A percentile compares a stretch with the other conserved stretches of the same genome.
These are phyloP conservation scores for Diplodus puntazzo DNA, from an alignment of 2,797 vertebrate genomes.

Conservation along the genomic window DNA sequence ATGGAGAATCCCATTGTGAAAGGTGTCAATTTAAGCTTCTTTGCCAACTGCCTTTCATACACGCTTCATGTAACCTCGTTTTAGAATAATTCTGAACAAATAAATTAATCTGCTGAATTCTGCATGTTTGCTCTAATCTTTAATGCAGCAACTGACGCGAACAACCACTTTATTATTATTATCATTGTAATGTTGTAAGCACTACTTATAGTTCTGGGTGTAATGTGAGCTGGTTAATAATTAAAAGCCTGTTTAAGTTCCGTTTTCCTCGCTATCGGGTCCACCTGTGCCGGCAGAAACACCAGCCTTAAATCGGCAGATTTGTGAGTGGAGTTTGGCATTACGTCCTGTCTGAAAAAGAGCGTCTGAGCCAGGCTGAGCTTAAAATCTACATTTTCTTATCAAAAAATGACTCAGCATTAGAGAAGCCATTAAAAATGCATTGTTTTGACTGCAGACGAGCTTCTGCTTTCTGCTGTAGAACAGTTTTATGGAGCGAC, in stretches of 20 bases:
- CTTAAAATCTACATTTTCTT: neutral
- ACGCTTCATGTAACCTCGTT: neutral
- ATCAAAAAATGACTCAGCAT: neutral
- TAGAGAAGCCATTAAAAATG: neutral
- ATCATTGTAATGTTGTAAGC: neutral
- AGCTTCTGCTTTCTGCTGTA: neutral
- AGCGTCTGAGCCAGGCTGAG: neutral
- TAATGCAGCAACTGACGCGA: neutral
- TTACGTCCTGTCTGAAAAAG: neutral
- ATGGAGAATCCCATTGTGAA: too few relatives aligned
- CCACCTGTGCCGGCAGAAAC: neutral
- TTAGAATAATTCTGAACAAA: neutral
- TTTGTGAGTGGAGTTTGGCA: slow-evolving; percentile 1
- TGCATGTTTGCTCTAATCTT: neutral
- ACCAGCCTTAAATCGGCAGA: neutral
- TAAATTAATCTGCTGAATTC: neutral
- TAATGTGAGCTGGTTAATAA: neutral
- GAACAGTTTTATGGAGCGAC: neutral
- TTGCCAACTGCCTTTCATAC: neutral
- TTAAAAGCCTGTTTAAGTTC: neutral
- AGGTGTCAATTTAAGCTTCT: neutral
- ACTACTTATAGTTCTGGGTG: neutral
- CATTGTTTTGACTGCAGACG: accelerated
- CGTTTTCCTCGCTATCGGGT: neutral
- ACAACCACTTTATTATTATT: neutral